Evolutionary conservation across 1,140 invertebrate species (phyloP), one percentile per base, ranked within the genome.

Genomic region (Philopotamus ludificatus): DNA sequence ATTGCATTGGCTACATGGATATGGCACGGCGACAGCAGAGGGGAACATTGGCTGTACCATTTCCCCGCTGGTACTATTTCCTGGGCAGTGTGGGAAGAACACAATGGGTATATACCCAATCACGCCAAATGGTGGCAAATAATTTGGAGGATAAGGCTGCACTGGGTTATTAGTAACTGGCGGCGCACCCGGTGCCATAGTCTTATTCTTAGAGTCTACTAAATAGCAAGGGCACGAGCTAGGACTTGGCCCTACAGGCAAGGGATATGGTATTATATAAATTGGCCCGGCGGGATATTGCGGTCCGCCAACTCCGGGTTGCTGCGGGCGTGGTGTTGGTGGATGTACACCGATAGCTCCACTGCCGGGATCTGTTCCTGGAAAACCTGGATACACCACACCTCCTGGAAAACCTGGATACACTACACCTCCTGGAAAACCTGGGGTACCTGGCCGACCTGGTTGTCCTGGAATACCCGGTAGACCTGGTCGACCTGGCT

Each of bases 31-130:
- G 20, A 74, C 72, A 1, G 79, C 79, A 9, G 74, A 68, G 3
- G 80, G 80, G 64, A 81, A 82, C 60, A 79, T 75, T 16, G 74
- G 71, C 65, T 75, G 73, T 50, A 79, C 72, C 58, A 70, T 72
- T 39, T 74, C 64, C 10, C 70, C 68, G 23, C 74, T 73, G 1
- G 71, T 70, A 3, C 73, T 63, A 26, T 73, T 74, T 12, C 74
- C 76, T 0, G 78, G 75, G 67, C 81, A 82, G 58, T 83, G 81
- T 12, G 84, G 84, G 71, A 83, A 78, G 60, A 85, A 84, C 12
- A 85, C 77, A 20, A 85, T 82, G 2, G 84, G 84, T 66, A 85
- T 82, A 60, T 84, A 84, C 26, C 82, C 84, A 39, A 85, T 75
- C 12, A 81, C 68, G n/a, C 77, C 80, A 45, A 76, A 76, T 25